A percentile compares a stretch with the other conserved stretches of the same genome.
phyloP scores from a whole-genome alignment of 2,888 invertebrate species.

The Seladonia tumulorum region DNA sequence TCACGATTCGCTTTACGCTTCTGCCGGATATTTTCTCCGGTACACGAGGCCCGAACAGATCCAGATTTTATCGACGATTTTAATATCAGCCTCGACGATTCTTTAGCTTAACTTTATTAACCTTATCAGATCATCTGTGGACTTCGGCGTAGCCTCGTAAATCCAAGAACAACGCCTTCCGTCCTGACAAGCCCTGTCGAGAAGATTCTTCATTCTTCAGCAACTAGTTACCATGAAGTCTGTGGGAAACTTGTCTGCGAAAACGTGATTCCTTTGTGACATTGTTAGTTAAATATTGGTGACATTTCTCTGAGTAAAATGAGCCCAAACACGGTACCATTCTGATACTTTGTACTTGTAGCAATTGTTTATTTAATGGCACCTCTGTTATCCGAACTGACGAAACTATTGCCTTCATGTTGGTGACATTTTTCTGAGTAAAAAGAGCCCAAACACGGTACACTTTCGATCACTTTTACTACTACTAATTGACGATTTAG shows the following conservation, averaged over 20 bases:
- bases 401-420: no score
- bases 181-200: neutral
- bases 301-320: neutral
- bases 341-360: no score
- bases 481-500: no score
- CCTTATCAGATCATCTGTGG: neutral
- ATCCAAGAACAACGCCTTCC: neutral
- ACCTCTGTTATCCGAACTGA: no score
- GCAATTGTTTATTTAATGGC: no score
- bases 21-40: slow-evolving; percentile 21
- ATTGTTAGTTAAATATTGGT: neutral
- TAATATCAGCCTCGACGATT: neutral
- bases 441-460: neutral
- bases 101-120: neutral
- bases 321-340: neutral
- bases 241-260: neutral
- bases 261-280: neutral
- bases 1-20: slow-evolving; percentile 63
- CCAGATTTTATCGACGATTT: slow-evolving; percentile 7
- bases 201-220: neutral
- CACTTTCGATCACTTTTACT: no score
- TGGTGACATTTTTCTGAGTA: neutral
- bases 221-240: neutral
- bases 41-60: neutral
- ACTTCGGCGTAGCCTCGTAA: neutral